Conservation (phyloP, 2,113 vertebrate genomes). For the Perca fluviatilis region DNA sequence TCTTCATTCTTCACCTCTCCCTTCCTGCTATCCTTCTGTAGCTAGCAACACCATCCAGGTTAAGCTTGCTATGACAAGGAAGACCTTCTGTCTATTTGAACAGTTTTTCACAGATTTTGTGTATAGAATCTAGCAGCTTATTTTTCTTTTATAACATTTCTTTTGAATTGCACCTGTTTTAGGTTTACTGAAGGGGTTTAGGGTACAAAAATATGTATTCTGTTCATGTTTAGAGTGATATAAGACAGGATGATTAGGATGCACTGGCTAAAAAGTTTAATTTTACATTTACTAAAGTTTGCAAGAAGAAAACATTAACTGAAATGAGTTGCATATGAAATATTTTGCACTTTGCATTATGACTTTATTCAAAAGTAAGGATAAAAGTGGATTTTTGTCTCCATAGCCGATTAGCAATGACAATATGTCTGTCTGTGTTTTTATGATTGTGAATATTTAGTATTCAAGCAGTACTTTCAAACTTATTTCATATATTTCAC, state of each 20-base stretch:
- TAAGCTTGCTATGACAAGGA: background rate
- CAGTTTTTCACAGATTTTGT: background rate
- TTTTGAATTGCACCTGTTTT: background rate
- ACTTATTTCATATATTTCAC: background rate
- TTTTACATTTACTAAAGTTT: background rate
- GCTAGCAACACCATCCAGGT: constrained; percentile 2
- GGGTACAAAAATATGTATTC: background rate
- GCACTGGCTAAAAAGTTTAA: background rate
- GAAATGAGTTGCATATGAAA: background rate
- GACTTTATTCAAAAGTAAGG: background rate
- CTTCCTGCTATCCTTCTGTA: background rate
- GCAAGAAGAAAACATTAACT: background rate
- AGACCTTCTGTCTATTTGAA: background rate
- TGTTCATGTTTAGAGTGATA: background rate
- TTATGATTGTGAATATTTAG: background rate
- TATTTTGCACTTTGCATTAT: background rate
- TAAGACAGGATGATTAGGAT: background rate
- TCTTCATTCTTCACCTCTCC: background rate
- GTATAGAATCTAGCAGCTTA: background rate
- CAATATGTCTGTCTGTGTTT: background rate
- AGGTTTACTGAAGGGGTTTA: background rate
- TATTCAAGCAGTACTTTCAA: background rate
- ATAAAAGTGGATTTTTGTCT: background rate
- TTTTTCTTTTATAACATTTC: background rate
- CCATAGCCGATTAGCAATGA: background rate